Evolutionary conservation across 1,140 invertebrate species (phyloP).

Genomic region (Saccostrea echinata): DNA sequence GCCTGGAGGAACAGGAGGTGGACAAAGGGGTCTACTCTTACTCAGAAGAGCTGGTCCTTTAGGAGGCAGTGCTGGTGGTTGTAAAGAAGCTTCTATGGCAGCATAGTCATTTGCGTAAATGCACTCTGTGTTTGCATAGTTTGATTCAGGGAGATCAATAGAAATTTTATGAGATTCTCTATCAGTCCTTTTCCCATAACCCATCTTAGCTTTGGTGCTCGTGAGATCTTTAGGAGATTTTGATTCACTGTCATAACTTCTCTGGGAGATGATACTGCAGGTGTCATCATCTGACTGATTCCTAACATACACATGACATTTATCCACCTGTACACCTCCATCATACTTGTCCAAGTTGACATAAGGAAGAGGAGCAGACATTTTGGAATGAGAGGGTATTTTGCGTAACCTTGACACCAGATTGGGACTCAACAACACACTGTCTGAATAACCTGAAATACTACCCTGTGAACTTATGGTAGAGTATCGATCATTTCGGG

Average conservation of each 20-base stretch:
- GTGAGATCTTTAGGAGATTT: neutral
- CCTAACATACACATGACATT: slow-evolving; percentile 69
- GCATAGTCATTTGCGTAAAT: slow-evolving; percentile 58
- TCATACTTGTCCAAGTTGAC: slow-evolving; percentile 75
- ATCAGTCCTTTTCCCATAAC: neutral
- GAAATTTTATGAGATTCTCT: slow-evolving; percentile 41
- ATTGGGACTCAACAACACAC: slow-evolving; percentile 67
- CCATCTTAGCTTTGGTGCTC: neutral
- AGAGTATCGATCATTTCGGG: slow-evolving; percentile 36
- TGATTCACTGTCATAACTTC: slow-evolving; percentile 49
- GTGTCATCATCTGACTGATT: slow-evolving; percentile 44
- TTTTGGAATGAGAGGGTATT: slow-evolving; percentile 69
- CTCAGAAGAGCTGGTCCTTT: slow-evolving; percentile 72
- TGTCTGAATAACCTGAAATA: slow-evolving; percentile 47
- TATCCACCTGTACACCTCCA: slow-evolving; percentile 64
- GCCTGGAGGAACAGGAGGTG: slow-evolving; percentile 65
- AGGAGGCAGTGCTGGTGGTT: slow-evolving; percentile 72
- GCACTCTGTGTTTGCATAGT: slow-evolving; percentile 69
- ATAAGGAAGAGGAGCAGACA: slow-evolving; percentile 74
- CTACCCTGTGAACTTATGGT: slow-evolving; percentile 45
- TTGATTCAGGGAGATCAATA: slow-evolving; percentile 58
- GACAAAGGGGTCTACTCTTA: slow-evolving; percentile 53
- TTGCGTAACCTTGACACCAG: slow-evolving; percentile 70
- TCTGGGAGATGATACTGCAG: slow-evolving; percentile 49
- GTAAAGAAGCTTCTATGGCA: slow-evolving; percentile 56